These are phyloP conservation scores for Loxodonta africana DNA, from an alignment of 2,113 vertebrate genomes.

Conservation along the genomic window DNA sequence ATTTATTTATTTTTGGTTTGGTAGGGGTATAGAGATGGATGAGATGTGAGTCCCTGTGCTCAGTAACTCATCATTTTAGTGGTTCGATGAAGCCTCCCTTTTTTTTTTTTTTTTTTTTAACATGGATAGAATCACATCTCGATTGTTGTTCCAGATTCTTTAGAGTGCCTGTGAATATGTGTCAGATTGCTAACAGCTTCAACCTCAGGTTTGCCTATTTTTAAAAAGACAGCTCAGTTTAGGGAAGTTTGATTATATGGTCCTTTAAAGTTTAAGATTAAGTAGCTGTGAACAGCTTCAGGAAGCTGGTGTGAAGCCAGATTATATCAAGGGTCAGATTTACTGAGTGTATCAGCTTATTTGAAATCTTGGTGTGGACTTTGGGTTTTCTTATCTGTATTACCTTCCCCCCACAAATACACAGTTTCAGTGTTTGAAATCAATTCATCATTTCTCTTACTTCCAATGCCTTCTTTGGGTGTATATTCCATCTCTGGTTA, in stretches of 20 bases:
- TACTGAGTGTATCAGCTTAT: not conserved
- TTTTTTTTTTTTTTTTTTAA: not conserved
- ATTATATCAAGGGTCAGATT: not conserved
- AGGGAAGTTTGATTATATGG: conserved; percentile 31
- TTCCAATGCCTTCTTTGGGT: not conserved
- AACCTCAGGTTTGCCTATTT: conserved; percentile 10
- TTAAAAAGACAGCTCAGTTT: conserved; percentile 44
- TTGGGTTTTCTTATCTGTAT: not conserved
- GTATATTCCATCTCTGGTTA: not conserved
- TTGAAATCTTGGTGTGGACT: conserved; percentile 8
- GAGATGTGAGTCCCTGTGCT: not conserved
- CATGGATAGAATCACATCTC: not conserved
- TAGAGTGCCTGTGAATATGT: not conserved
- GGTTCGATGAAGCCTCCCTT: not conserved
- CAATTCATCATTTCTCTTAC: not conserved
- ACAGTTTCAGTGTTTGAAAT: not conserved
- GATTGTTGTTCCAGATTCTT: not conserved
- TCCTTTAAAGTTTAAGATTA: conserved; percentile 43
- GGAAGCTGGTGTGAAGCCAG: conserved; percentile 41
- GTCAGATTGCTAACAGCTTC: not conserved
- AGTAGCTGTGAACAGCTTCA: conserved; percentile 44
- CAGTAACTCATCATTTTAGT: not conserved
- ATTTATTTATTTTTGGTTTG: too few species aligned
- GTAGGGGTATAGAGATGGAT: not conserved
- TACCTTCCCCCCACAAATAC: not conserved